Conservation (phyloP, 2,113 vertebrate species). For the Sylvietta virens region DNA sequence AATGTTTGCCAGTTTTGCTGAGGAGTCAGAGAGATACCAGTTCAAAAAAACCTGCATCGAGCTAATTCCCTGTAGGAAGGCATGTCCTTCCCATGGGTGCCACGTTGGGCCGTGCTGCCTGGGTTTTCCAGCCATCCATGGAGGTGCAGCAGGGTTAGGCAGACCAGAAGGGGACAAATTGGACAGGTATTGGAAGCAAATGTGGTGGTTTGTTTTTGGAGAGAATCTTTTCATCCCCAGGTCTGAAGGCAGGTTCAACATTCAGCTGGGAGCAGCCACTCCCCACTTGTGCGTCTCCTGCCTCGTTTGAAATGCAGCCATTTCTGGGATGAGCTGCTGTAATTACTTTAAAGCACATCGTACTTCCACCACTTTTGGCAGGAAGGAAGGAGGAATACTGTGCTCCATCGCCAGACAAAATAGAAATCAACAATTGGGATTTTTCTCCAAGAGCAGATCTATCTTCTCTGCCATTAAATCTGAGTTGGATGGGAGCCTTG, state of each 20-base stretch:
- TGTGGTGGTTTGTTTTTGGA: not conserved
- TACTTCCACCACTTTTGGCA: slow-evolving; percentile 42
- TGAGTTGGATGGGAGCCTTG: slow-evolving; percentile 3
- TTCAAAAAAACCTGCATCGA: not conserved
- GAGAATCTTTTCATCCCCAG: not conserved
- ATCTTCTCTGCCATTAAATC: slow-evolving; percentile 30
- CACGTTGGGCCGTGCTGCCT: fast-evolving
- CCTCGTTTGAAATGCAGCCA: slow-evolving; percentile 39
- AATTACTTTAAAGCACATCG: slow-evolving; percentile 24
- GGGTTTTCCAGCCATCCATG: not conserved
- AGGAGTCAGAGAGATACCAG: not conserved
- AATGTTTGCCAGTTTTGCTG: not conserved
- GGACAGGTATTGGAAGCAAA: not conserved
- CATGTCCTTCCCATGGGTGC: not conserved
- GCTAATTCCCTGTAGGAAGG: not conserved
- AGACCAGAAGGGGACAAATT: not conserved
- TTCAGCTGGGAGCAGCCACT: not conserved
- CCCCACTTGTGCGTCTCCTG: not conserved
- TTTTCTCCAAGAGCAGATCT: slow-evolving; percentile 13
- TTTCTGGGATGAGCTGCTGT: slow-evolving; percentile 20
- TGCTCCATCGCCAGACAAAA: slow-evolving; percentile 39
- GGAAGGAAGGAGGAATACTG: slow-evolving; percentile 15
- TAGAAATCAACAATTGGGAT: slow-evolving; percentile 42
- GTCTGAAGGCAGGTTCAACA: not conserved
- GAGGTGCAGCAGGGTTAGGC: not conserved